These are phyloP conservation scores for Dendrocopos noguchii DNA, from an alignment of 2,113 vertebrate genomes.

Conservation along the genomic window DNA sequence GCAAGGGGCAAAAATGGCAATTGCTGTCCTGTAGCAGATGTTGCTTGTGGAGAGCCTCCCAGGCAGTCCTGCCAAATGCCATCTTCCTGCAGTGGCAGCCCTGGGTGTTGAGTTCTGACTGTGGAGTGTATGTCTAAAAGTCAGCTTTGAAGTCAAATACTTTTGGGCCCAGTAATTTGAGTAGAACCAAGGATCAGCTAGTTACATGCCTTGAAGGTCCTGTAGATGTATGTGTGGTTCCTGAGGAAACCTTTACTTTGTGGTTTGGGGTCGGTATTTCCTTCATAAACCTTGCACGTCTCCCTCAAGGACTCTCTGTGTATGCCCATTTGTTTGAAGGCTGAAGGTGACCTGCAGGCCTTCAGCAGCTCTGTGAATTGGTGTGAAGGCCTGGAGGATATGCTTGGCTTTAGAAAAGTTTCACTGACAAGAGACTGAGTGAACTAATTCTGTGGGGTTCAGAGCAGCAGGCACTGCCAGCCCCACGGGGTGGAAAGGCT, in stretches of 20 bases:
- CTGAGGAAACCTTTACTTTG: neutral
- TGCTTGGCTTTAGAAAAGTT: slow-evolving; percentile 24
- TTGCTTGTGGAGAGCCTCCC: neutral
- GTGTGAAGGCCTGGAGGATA: neutral
- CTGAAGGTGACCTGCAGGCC: neutral
- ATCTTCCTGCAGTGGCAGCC: neutral
- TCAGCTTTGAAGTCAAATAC: neutral
- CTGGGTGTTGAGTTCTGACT: neutral
- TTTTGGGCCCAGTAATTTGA: neutral
- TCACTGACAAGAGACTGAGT: neutral
- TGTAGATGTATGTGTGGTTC: neutral
- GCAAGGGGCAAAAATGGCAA: neutral
- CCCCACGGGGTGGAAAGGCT: slow-evolving; percentile 51
- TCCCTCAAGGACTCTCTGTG: neutral
- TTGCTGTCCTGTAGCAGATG: neutral
- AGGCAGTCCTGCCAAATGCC: neutral
- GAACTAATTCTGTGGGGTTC: slow-evolving; percentile 10
- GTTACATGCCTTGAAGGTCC: neutral
- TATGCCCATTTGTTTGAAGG: neutral
- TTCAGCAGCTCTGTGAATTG: neutral
- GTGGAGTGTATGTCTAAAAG: neutral
- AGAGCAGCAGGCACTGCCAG: slow-evolving; percentile 52
- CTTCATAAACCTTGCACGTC: neutral
- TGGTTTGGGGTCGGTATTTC: neutral
- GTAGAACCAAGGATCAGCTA: neutral